phyloP scores from a whole-genome alignment of 2,113 vertebrate genomes.

The Gymnarchus niloticus region DNA sequence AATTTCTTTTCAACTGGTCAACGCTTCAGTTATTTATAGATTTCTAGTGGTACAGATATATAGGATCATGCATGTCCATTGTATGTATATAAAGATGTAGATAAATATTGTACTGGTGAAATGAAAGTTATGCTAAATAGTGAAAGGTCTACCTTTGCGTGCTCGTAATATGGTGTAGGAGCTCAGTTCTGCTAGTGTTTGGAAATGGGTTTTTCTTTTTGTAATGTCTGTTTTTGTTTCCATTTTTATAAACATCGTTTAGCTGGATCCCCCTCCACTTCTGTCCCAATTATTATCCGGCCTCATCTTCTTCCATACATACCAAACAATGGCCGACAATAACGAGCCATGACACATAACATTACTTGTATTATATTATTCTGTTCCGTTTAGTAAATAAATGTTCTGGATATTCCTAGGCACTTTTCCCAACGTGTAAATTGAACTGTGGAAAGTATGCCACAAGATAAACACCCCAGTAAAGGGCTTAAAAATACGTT shows the following conservation, averaged over 20 bases:
- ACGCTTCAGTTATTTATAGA: background rate
- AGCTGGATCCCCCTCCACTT: background rate
- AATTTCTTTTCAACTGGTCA: background rate
- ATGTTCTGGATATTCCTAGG: background rate
- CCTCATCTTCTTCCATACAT: background rate
- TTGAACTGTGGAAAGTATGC: background rate
- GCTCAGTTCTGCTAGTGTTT: background rate
- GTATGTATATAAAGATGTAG: background rate
- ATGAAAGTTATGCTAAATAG: background rate
- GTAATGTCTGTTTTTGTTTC: background rate
- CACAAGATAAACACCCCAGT: background rate
- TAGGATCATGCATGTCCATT: background rate
- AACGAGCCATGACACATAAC: background rate
- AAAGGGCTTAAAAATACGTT: background rate
- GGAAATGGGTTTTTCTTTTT: background rate
- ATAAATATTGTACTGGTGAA: background rate
- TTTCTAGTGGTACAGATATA: background rate
- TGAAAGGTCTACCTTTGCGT: background rate
- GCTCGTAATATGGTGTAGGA: background rate
- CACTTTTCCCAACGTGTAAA: background rate
- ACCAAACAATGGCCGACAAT: background rate
- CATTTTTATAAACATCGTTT: background rate
- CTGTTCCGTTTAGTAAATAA: background rate
- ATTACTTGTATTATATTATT: background rate
- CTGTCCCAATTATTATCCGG: background rate